A percentile compares a stretch with the other conserved stretches of the same genome.
Conservation (phyloP, 1,140 invertebrate genomes). For the Eumaeus atala region DNA sequence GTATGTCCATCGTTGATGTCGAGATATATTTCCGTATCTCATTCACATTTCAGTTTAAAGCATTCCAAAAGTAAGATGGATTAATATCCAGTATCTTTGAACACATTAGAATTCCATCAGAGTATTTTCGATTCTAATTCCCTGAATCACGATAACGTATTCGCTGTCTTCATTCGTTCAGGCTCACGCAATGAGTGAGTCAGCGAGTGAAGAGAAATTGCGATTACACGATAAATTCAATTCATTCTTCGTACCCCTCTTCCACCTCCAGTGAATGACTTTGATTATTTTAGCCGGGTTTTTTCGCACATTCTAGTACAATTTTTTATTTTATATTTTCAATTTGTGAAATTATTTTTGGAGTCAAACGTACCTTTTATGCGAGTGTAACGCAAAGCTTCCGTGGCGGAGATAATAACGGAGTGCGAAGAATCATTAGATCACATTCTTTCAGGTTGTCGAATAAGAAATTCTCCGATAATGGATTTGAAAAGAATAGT, state of each 20-base stretch:
- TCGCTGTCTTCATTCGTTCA: slow-evolving; percentile 36
- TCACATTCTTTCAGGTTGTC: slow-evolving; percentile 1
- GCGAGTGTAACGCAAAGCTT: background rate
- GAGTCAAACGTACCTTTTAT: slow-evolving; percentile 2
- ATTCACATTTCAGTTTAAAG: too few species aligned
- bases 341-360: slow-evolving; percentile 6
- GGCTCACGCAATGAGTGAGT: slow-evolving; percentile 41
- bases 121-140: slow-evolving; percentile 18
- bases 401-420: background rate
- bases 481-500: too few species aligned
- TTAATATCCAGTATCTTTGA: slow-evolving; percentile 1
- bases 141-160: slow-evolving; percentile 35
- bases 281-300: slow-evolving; percentile 19
- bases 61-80: too few species aligned
- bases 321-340: slow-evolving; percentile 14
- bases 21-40: too few species aligned
- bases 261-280: slow-evolving; percentile 20
- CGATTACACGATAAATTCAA: slow-evolving; percentile 58
- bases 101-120: slow-evolving; percentile 17
- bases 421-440: background rate
- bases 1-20: too few species aligned
- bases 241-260: slow-evolving; percentile 41
- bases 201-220: slow-evolving; percentile 48
- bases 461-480: background rate
- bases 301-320: slow-evolving; percentile 20